A percentile compares a stretch with the other conserved stretches of the same genome.
phyloP scores from a whole-genome alignment of 2,888 invertebrate genomes.

The Drosophila emarginata region DNA sequence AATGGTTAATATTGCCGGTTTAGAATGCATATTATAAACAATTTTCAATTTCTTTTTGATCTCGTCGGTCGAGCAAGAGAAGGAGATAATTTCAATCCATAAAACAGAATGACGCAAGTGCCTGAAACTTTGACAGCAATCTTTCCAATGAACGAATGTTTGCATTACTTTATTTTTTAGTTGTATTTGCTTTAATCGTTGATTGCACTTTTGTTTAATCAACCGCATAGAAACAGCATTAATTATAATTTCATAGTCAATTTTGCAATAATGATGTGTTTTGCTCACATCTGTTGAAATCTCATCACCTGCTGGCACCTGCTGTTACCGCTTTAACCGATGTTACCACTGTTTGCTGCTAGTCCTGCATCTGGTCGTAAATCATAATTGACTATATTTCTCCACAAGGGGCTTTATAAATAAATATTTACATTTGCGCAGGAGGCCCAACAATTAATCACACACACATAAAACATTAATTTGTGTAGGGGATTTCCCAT shows the following conservation, averaged over 20 bases:
- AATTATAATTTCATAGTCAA: constrained; percentile 57
- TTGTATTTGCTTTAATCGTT: not conserved
- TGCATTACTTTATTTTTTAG: not conserved
- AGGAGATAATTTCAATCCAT: too few relatives aligned
- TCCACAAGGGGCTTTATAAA: constrained; percentile 38
- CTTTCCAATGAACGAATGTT: not conserved
- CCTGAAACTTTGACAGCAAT: not conserved
- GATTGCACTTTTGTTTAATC: constrained; percentile 31
- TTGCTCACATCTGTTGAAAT: constrained; percentile 25
- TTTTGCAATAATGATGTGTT: constrained; percentile 40
- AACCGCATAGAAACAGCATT: constrained; percentile 34
- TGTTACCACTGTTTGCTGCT: constrained; percentile 4
- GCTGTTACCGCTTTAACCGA: not conserved
- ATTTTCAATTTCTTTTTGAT: not conserved
- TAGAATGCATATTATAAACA: not conserved
- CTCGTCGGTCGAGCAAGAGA: not conserved
- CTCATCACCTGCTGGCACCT: constrained; percentile 30
- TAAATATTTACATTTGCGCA: constrained; percentile 51
- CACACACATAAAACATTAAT: constrained; percentile 20
- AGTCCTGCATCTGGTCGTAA: constrained; percentile 44
- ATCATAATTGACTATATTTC: constrained; percentile 54
- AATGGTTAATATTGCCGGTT: not conserved
- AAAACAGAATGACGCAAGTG: not conserved
- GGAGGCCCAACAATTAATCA: constrained; percentile 54
- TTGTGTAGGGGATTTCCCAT: constrained; percentile 8